Conservation (phyloP, 2,888 invertebrate genomes). For the Achlya flavicornis region DNA sequence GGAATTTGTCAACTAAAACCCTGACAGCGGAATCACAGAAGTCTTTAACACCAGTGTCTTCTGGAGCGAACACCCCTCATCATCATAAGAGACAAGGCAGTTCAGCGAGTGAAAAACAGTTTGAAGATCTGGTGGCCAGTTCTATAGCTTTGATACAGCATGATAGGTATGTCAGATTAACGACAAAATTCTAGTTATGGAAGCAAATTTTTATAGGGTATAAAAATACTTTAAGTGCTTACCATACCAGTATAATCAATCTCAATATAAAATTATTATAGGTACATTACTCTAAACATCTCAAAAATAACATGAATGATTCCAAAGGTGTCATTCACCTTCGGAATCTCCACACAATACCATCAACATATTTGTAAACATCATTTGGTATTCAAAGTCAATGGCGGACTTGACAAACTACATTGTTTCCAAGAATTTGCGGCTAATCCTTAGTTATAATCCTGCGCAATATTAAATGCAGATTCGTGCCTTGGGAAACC, state of each 20-base stretch:
- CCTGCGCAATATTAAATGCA: neutral
- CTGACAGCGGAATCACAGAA: slow-evolving; percentile 61
- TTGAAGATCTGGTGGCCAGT: slow-evolving; percentile 86
- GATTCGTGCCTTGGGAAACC: neutral
- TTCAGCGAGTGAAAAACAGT: slow-evolving; percentile 81
- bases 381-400: slow-evolving; percentile 8
- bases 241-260: too few species aligned
- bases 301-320: neutral
- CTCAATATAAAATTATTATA: slow-evolving; percentile 11
- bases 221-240: too few species aligned
- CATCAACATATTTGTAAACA: slow-evolving; percentile 12
- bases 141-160: slow-evolving; percentile 89
- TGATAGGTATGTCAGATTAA: slow-evolving; percentile 75
- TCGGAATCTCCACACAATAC: neutral
- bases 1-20: slow-evolving; percentile 61
- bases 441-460: neutral
- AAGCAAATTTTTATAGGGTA: too few species aligned
- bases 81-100: slow-evolving; percentile 77
- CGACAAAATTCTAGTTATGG: neutral
- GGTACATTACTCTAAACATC: neutral
- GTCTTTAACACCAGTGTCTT: slow-evolving; percentile 64
- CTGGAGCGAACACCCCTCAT: slow-evolving; percentile 70
- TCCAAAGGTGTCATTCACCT: slow-evolving; percentile 10
- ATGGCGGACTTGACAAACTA: neutral
- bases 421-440: neutral